Conservation (phyloP, 2,797 vertebrate species). For the Anas bahamensis region DNA sequence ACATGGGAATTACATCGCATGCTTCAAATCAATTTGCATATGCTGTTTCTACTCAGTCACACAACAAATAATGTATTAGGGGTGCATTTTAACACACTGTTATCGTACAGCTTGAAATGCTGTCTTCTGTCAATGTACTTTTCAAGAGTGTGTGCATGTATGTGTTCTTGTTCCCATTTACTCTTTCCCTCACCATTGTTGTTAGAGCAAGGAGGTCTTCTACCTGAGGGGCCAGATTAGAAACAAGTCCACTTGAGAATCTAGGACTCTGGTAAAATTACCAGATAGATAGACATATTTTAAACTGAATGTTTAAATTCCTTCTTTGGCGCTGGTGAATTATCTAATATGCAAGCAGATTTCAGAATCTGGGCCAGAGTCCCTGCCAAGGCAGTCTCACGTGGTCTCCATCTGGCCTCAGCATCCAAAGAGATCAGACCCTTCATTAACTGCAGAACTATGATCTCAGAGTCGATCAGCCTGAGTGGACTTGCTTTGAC, state of each 20-base stretch:
- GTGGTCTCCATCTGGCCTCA: not conserved
- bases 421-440: not conserved
- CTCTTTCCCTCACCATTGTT: not conserved
- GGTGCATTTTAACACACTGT: slow-evolving; percentile 28
- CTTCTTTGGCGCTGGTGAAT: not conserved
- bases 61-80: slow-evolving; percentile 56
- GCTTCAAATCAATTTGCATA: slow-evolving; percentile 55
- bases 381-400: not conserved
- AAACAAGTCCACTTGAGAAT: not conserved
- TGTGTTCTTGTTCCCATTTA: not conserved
- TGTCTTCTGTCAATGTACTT: not conserved
- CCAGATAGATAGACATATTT: not conserved
- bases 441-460: slow-evolving; percentile 13
- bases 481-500: not conserved
- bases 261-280: not conserved
- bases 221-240: not conserved
- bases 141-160: not conserved
- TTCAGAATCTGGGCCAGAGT: not conserved
- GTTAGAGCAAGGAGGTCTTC: not conserved
- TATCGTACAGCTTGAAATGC: slow-evolving; percentile 19
- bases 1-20: slow-evolving; percentile 18
- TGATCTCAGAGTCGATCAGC: slow-evolving; percentile 3
- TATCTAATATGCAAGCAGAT: slow-evolving; percentile 6
- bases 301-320: not conserved
- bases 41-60: slow-evolving; percentile 40